phyloP scores from a whole-genome alignment of 2,797 vertebrate species.

The Toxotes lorentzi region DNA sequence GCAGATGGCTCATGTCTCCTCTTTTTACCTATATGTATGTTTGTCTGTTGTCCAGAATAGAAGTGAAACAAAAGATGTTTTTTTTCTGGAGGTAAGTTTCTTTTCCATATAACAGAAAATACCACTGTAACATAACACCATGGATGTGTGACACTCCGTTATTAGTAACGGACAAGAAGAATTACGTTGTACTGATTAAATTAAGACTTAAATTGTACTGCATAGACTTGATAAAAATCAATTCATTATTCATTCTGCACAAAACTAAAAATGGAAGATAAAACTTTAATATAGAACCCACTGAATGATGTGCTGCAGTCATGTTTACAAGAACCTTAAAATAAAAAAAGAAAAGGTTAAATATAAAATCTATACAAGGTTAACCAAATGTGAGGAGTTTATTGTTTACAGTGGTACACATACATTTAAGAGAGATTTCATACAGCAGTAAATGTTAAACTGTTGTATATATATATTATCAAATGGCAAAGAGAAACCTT shows the following conservation, averaged over 20 bases:
- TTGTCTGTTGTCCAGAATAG: not conserved
- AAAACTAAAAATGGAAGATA: not conserved
- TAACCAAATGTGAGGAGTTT: constrained; percentile 58
- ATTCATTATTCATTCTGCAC: not conserved
- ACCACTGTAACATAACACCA: no score
- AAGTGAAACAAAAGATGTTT: not conserved
- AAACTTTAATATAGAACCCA: not conserved
- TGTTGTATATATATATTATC: constrained; percentile 22
- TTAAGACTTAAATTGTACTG: not conserved
- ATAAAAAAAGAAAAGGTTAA: not conserved
- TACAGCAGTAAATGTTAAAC: constrained; percentile 28
- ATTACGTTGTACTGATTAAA: not conserved
- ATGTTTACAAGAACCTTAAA: not conserved
- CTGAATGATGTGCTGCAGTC: not conserved
- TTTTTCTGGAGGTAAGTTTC: no score
- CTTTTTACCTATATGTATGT: not conserved
- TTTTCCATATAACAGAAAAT: no score
- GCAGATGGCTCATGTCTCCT: not conserved
- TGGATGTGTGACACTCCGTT: no score
- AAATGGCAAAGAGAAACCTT: not conserved
- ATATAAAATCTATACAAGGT: constrained; percentile 30
- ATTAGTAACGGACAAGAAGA: not conserved
- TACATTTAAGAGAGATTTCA: constrained; percentile 34
- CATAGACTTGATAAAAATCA: not conserved
- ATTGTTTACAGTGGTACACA: constrained; percentile 49